Conservation (phyloP, 1,140 invertebrate species). For the Macrobrachium rosenbergii region DNA sequence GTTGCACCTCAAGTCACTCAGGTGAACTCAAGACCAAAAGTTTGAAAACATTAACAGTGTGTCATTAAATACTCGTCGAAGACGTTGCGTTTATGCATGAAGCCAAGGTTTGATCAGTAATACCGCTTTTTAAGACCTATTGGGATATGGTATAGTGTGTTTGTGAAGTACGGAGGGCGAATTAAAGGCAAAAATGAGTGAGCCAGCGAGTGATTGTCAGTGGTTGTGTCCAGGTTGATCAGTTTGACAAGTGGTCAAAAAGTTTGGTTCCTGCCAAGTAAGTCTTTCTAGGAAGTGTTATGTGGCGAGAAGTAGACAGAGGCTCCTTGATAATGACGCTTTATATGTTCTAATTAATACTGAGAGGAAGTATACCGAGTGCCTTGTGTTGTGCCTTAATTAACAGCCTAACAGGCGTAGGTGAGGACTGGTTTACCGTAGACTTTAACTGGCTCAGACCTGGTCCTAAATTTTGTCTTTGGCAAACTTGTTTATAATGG, state of each 20-base stretch:
- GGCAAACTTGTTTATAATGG: too few relatives aligned
- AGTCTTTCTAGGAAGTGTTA: constrained; percentile 20
- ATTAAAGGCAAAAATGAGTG: constrained; percentile 18
- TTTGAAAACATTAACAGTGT: constrained; percentile 63
- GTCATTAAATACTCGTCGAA: constrained; percentile 42
- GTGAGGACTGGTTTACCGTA: too few relatives aligned
- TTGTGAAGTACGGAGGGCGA: constrained; percentile 10
- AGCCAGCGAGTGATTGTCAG: constrained; percentile 47
- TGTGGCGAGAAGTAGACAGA: neutral
- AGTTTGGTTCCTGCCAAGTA: constrained; percentile 49
- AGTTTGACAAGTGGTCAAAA: too few relatives aligned
- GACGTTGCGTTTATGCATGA: neutral
- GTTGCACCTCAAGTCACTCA: constrained; percentile 34
- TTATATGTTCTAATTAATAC: too few relatives aligned
- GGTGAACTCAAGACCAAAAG: constrained; percentile 61
- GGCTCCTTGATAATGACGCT: too few relatives aligned
- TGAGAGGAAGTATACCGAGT: too few relatives aligned
- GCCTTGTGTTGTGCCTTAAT: too few relatives aligned
- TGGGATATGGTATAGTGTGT: constrained; percentile 28
- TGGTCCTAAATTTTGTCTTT: too few relatives aligned
- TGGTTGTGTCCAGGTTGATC: constrained; percentile 39
- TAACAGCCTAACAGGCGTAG: too few relatives aligned
- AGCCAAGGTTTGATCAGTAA: neutral
- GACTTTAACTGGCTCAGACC: too few relatives aligned
- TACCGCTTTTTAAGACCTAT: neutral